Conservation (phyloP, 2,888 invertebrate species). For the Brenthis daphne region DNA sequence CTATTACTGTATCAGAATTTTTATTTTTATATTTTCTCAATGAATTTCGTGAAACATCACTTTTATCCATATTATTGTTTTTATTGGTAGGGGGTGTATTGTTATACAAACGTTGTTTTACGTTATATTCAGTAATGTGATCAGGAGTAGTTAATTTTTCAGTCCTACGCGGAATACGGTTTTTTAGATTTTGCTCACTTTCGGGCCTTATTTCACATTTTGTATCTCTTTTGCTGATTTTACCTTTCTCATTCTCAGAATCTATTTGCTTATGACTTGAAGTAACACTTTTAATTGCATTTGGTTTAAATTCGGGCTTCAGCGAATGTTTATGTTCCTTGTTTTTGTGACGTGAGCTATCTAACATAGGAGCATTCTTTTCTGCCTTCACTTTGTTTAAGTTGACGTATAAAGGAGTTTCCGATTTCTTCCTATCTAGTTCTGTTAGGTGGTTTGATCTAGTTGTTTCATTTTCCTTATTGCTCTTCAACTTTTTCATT, state of each 20-base stretch:
- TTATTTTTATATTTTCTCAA: conserved; percentile 18
- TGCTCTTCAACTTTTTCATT: conserved; percentile 26
- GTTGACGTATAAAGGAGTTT: conserved; percentile 32
- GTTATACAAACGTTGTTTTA: conserved; percentile 15
- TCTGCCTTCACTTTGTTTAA: conserved; percentile 21
- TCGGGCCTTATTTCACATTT: conserved; percentile 21
- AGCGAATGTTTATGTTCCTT: conserved; percentile 3
- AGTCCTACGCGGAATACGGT: conserved; percentile 33
- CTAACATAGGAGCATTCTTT: not conserved
- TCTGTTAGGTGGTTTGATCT: conserved; percentile 13
- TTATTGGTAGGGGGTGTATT: conserved; percentile 26
- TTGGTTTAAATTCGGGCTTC: conserved; percentile 17
- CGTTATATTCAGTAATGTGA: conserved; percentile 15
- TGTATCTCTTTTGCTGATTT: conserved; percentile 5
- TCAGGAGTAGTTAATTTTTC: conserved; percentile 41
- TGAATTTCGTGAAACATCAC: conserved; percentile 8
- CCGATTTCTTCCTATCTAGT: conserved; percentile 16
- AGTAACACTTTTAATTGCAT: conserved; percentile 15
- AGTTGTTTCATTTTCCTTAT: conserved; percentile 29
- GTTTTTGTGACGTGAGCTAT: conserved; percentile 5
- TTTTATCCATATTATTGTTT: conserved; percentile 20
- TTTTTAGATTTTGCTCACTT: conserved; percentile 15
- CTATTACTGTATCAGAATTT: not conserved
- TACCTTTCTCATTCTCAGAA: not conserved
- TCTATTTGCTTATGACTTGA: not conserved